phyloP scores from a whole-genome alignment of 2,888 invertebrate species.

The Xanthorhoe spadicearia region DNA sequence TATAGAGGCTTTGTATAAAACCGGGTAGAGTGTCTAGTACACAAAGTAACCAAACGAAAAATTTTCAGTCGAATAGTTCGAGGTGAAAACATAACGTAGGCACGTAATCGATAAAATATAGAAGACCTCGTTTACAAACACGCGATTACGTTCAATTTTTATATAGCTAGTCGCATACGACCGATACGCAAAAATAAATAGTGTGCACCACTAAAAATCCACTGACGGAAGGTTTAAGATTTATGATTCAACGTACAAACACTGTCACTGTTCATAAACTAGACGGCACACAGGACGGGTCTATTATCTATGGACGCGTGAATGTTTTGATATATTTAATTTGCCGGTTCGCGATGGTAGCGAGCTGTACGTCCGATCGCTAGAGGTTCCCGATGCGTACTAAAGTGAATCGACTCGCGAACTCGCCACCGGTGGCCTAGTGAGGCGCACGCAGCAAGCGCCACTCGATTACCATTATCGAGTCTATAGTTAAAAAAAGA shows the following conservation, averaged over 20 bases:
- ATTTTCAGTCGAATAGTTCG: conserved; percentile 22
- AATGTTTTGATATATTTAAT: conserved; percentile 58
- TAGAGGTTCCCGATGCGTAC: conserved; percentile 68
- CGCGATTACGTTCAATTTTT: conserved; percentile 51
- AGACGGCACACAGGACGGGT: conserved; percentile 66
- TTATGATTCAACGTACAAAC: conserved; percentile 39
- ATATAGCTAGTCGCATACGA: conserved; percentile 41
- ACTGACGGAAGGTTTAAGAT: conserved; percentile 40
- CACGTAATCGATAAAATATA: conserved; percentile 59
- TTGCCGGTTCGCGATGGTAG: conserved; percentile 57
- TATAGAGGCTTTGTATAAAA: not conserved
- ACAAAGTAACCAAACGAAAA: conserved; percentile 23
- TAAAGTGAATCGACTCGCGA: conserved; percentile 66
- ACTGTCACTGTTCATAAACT: conserved; percentile 57
- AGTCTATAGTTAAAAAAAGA: conserved; percentile 58
- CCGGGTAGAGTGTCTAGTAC: not conserved
- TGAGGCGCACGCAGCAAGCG: conserved; percentile 73
- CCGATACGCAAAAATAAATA: conserved; percentile 47
- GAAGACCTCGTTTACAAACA: conserved; percentile 59
- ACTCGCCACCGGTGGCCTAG: conserved; percentile 53
- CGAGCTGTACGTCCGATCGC: conserved; percentile 58
- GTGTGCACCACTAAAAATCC: conserved; percentile 45
- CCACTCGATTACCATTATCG: conserved; percentile 67
- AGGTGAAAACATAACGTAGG: conserved; percentile 44
- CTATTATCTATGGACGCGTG: conserved; percentile 60